Conservation (phyloP, 2,113 vertebrate genomes). For the Strix aluco region DNA sequence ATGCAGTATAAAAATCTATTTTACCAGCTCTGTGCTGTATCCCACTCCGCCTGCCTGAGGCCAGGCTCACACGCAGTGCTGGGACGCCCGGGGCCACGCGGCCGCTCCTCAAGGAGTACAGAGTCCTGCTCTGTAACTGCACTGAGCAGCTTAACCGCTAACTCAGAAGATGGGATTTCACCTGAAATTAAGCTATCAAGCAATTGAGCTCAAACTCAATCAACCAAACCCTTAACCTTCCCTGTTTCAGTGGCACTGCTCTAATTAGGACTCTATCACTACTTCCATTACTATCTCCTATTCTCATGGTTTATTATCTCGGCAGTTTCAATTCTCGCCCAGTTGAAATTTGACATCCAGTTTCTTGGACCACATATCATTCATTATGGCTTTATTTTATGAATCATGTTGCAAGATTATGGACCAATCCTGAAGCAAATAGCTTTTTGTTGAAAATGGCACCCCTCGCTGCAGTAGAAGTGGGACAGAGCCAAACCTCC, state of each 20-base stretch:
- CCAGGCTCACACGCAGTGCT: neutral
- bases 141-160: slow-evolving; percentile 21
- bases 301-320: slow-evolving; percentile 63
- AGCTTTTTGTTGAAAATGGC: neutral
- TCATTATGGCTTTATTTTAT: slow-evolving; percentile 39
- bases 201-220: slow-evolving; percentile 71
- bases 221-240: slow-evolving; percentile 69
- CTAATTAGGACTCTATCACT: slow-evolving; percentile 65
- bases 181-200: slow-evolving; percentile 71
- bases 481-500: neutral
- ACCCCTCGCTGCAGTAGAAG: neutral
- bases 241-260: slow-evolving; percentile 60
- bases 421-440: neutral
- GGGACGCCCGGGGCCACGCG: neutral
- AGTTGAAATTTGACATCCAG: slow-evolving; percentile 53
- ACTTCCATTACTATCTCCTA: slow-evolving; percentile 62
- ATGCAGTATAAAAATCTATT: neutral
- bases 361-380: slow-evolving; percentile 53
- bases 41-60: neutral
- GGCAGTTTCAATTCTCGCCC: slow-evolving; percentile 46
- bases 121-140: slow-evolving; percentile 38
- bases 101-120: neutral
- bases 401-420: neutral
- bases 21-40: neutral
- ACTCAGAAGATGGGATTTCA: slow-evolving; percentile 68